Evolutionary conservation across 2,113 vertebrate genomes (phyloP), one percentile per base, ranked within the genome.

Genomic region (Sakesphorus luctuosus): DNA sequence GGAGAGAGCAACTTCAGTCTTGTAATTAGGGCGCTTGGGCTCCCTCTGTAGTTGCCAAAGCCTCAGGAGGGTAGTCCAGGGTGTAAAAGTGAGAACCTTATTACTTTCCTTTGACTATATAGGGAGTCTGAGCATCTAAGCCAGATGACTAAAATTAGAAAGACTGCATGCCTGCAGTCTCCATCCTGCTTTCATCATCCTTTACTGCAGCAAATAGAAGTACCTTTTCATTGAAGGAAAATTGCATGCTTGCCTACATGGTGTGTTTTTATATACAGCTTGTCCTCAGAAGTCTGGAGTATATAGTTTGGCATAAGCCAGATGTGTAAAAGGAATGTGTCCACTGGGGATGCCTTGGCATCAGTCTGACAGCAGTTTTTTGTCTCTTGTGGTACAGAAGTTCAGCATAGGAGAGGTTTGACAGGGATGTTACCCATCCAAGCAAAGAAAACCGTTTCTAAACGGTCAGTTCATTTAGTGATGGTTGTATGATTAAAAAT

Each of bases 61-160:
- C 59, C 59, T 74, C 2, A 3, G 63, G 50, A 76, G 55, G 35
- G 56, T 44, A 36, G 50, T 73, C 80, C 58, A 66, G 49, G 36
- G 6, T 84, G 65, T 86, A 11, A 77, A 94, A 90, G 67, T 14
- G 71, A 66, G 71, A 23, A 76, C 63, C 49, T 79, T 79, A 11
- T 72, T 93, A 84, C 85, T 80, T 95, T 74, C 63, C 78, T 94
- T 93, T 90, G 72, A 33, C 88, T 90, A 46, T 94, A 38, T 86
- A 92, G 75, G 94, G 88, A 97, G 31, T 55, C 47, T 74, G 46
- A 61, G 36, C 88, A 73, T 63, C 50, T 69, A 26, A 92, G 72
- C 58, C 50, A 77, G 59, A 31, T 92, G 55, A 59, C 86, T 93
- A 93, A 95, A 94, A 94, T 95, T 84, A 94, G 93, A 77, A 87